A percentile compares a stretch with the other conserved stretches of the same genome.
phyloP scores from a whole-genome alignment of 2,888 invertebrate genomes.

The Hyles lineata region DNA sequence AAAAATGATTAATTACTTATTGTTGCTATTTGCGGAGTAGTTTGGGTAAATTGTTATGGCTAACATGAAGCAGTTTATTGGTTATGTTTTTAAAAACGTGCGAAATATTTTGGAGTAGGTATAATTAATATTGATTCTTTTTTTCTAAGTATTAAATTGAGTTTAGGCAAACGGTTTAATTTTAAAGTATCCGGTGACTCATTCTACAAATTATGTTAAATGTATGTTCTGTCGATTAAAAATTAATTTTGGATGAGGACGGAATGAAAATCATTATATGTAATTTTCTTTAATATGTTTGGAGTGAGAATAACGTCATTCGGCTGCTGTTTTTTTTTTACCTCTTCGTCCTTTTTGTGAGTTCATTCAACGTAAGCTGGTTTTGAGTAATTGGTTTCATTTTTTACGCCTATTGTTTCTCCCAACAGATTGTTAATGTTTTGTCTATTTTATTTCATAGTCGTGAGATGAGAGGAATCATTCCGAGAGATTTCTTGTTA shows the following conservation, averaged over 20 bases:
- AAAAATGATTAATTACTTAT: slow-evolving; percentile 13
- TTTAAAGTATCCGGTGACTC: too few species aligned
- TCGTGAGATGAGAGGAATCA: neutral
- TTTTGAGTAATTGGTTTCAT: slow-evolving; percentile 43
- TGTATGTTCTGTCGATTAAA: too few species aligned
- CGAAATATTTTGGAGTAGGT: too few species aligned
- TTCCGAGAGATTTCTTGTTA: neutral
- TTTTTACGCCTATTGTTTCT: slow-evolving; percentile 35
- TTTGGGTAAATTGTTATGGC: slow-evolving; percentile 9
- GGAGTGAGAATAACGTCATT: neutral
- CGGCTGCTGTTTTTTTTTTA: slow-evolving; percentile 36
- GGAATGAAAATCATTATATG: neutral
- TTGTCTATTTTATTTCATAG: slow-evolving; percentile 24
- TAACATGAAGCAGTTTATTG: neutral
- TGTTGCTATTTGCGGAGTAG: neutral
- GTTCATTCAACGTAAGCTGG: slow-evolving; percentile 51
- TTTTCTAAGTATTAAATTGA: too few species aligned
- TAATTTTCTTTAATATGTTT: neutral
- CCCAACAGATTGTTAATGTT: slow-evolving; percentile 39
- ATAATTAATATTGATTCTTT: too few species aligned
- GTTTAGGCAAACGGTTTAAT: too few species aligned
- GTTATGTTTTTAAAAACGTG: too few species aligned
- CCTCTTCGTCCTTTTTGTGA: slow-evolving; percentile 45
- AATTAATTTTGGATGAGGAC: too few species aligned
- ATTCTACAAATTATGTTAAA: too few species aligned